These are phyloP conservation scores for Rhinolophus ferrumequinum DNA, from an alignment of 2,113 vertebrate species.

Conservation along the genomic window DNA sequence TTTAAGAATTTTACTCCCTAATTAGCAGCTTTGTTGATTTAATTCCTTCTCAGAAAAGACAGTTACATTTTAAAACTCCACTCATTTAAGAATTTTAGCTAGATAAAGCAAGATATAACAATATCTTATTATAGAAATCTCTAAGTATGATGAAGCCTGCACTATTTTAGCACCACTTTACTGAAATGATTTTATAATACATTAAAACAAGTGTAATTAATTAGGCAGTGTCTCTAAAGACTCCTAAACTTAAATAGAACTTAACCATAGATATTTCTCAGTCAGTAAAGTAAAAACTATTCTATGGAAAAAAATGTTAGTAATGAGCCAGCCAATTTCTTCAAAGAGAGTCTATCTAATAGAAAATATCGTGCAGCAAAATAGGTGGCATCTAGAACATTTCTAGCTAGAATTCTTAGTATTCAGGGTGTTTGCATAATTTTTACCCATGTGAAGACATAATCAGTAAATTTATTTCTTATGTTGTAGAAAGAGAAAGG, in stretches of 20 bases:
- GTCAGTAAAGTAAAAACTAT: not conserved
- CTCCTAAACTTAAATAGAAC: not conserved
- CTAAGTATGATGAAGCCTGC: not conserved
- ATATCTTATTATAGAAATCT: not conserved
- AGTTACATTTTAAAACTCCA: not conserved
- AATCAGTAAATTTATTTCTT: slow-evolving; percentile 21
- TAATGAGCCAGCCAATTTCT: not conserved
- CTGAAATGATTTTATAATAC: slow-evolving; percentile 6
- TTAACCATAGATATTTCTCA: slow-evolving; percentile 21
- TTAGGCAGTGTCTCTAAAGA: not conserved
- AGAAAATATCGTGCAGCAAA: slow-evolving; percentile 7
- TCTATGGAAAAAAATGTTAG: not conserved
- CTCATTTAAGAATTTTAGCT: slow-evolving; percentile 20
- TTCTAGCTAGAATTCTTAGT: not conserved
- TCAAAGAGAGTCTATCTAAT: slow-evolving; percentile 15
- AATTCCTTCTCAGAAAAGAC: slow-evolving; percentile 10
- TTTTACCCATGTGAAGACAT: not conserved
- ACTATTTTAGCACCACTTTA: slow-evolving; percentile 5
- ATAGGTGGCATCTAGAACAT: not conserved
- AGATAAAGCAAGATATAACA: not conserved
- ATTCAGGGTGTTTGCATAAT: not conserved
- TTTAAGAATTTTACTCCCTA: not conserved
- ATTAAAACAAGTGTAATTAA: slow-evolving; percentile 39
- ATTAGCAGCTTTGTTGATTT: not conserved
- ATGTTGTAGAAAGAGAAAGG: not conserved